Evolutionary conservation across 2,113 vertebrate species (phyloP), one percentile per base, ranked within the genome.

Genomic region (Leucosticte australis): DNA sequence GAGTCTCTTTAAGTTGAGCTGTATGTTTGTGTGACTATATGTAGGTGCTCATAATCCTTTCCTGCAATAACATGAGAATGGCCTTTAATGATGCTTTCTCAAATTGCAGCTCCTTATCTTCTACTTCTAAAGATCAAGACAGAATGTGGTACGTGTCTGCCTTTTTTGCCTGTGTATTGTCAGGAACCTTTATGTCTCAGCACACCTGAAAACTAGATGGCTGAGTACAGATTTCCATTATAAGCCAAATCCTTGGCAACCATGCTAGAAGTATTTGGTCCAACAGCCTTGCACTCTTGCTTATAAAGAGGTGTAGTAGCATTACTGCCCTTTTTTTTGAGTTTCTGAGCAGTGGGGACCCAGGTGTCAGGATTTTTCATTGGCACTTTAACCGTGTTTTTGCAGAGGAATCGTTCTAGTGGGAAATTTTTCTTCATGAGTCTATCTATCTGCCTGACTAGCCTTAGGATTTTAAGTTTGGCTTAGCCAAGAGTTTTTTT

Each of bases 401-500:
- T 86, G 41, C 13, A 64, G 81, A 63, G 67, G 82, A 87, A 77
- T 16, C 3, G 2, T 46, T 81, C 52, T 20, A 68, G 37, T 30
- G 31, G 23, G 49, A 89, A 79, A 33, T 6, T 57, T 78, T 64
- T 59, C 33, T 83, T 31, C 37, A 10, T 44, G 49, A 27, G 4
- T 78, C n/a, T n/a, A 28, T 89, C 62, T 82, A 15, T 92, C 60
- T 87, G 74, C 63, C 75, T 89, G 60, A 63, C 50, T 50, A 47
- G 44, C 71, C 71, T 76, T 91, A 81, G 22, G 82, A 79, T 73
- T 95, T 95, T 92, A 91, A 93, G 75, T 82, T 85, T 79, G 50
- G 69, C 81, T 80, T 81, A 80, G 63, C 57, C 92, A 90, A 44
- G 59, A 62, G 39, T 94, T 73, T 83, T 86, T 90, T 91, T 65